Base-by-base conservation (phyloP, 1,140 invertebrate genomes). In the Euwallacea fornicatus region DNA sequence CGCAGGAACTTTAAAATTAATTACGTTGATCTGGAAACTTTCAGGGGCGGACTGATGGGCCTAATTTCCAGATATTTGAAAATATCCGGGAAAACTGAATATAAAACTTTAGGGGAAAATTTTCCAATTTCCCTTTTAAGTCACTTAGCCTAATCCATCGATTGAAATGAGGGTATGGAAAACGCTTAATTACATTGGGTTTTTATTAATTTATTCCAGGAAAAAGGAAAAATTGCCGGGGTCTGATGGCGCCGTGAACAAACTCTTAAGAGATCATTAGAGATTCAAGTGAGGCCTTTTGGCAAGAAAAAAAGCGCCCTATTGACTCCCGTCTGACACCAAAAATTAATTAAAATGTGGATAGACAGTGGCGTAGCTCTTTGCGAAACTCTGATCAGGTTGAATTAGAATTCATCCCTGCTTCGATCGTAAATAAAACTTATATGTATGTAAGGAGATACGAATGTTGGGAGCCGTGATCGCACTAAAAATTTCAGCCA, bases 131-230 rank as follows among this genome's bases (percentile, higher is more conserved):
- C 21, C 53, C 13, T 15, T 55, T 55, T 55, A 16, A 7, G 53
- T 55, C n/a, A n/a, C 53, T 55, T n/a, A 55, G 13, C 21, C 16
- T 42, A 13, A 42, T 60, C 58, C 21, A 60, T 41, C 42, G 10
- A 42, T 42, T 33, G 33, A 10, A 60, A 60, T 42, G 33, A 42
- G 33, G 33, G 58, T 60, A n/a, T 13, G 11, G 42, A 60, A 60
- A 60, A 60, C 42, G 58, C 58, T 60, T 60, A 60, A 60, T 60
- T 60, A 60, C 33, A 42, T 60, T 42, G 11, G 21, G 16, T 33
- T 50, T 60, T 60, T 60, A 60, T 60, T 60, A 60, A 56, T 60
- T 60, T 60, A 41, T 60, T 60, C 16, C 58, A 60, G 58, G 9
- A 60, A 60, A 41, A 42, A 33, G 15, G 42, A 60, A 60, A 60